phyloP scores from a whole-genome alignment of 2,797 vertebrate species.

The Cyprinella venusta region DNA sequence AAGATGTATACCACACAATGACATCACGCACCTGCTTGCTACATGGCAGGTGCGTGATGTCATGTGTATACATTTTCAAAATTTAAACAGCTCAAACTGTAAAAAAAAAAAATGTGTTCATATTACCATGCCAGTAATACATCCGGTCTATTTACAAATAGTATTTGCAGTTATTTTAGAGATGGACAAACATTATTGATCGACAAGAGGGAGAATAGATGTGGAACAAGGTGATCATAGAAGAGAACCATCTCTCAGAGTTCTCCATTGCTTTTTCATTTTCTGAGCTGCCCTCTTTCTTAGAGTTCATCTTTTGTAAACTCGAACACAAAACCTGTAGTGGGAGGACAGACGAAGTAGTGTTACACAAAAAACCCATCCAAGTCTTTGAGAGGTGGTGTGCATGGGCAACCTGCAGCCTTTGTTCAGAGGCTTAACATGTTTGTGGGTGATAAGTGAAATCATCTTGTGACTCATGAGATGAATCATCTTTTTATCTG shows the following conservation, averaged over 20 bases:
- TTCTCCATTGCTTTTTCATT: background rate
- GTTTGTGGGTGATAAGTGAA: slow-evolving; percentile 10
- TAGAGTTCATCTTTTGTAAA: background rate
- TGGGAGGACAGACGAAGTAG: slow-evolving; percentile 30
- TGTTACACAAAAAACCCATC: slow-evolving; percentile 9
- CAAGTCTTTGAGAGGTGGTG: background rate
- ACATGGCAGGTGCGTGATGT: background rate
- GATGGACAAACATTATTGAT: background rate
- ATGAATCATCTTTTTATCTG: slow-evolving; percentile 1
- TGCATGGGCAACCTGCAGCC: background rate
- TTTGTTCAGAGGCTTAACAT: slow-evolving; percentile 14
- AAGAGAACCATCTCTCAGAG: background rate
- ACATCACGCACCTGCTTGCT: no score
- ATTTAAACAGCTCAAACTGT: background rate
- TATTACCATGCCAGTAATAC: background rate
- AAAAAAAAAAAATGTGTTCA: no score
- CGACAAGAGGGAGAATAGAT: background rate
- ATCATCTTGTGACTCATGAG: slow-evolving; percentile 41
- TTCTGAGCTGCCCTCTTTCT: background rate
- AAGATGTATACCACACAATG: no score
- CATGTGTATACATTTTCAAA: background rate
- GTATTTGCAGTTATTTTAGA: background rate
- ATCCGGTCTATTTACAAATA: background rate
- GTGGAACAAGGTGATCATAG: background rate
- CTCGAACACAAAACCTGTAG: slow-evolving; percentile 16